A percentile compares a stretch with the other conserved stretches of the same genome.
Conservation (phyloP, 2,113 vertebrate genomes). For the Abramis brama region DNA sequence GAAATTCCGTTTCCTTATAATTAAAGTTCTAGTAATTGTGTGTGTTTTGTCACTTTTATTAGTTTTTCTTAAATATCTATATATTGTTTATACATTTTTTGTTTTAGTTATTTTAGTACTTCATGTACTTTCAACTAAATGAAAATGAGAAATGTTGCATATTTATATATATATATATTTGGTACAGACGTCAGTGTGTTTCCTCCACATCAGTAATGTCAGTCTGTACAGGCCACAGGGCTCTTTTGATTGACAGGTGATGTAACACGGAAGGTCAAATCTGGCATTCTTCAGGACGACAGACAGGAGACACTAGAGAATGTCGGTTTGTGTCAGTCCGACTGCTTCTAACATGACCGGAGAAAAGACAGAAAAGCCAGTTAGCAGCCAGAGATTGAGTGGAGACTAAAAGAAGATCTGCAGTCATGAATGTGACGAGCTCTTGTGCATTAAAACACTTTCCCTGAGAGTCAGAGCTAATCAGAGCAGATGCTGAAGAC, state of each 20-base stretch:
- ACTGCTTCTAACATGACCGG: background rate
- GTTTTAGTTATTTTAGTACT: too few species aligned
- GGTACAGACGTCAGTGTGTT: background rate
- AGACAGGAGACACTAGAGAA: background rate
- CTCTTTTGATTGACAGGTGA: slow-evolving; percentile 16
- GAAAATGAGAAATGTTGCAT: too few species aligned
- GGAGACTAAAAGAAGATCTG: background rate
- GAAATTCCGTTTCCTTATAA: too few species aligned
- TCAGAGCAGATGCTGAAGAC: background rate
- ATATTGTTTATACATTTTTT: too few species aligned
- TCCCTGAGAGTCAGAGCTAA: background rate
- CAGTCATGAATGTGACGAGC: background rate
- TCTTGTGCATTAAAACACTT: background rate
- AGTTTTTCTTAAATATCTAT: too few species aligned
- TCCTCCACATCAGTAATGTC: background rate
- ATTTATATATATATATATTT: too few species aligned
- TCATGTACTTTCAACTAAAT: too few species aligned
- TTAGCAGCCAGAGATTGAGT: background rate
- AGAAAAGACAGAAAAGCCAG: background rate
- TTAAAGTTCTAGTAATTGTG: too few species aligned
- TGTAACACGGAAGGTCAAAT: slow-evolving; percentile 45
- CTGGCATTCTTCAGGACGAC: background rate
- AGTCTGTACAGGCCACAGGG: background rate
- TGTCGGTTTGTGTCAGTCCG: background rate
- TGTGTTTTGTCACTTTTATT: too few species aligned